Evolutionary conservation across 1,140 invertebrate genomes (phyloP), one percentile per base, ranked within the genome.

Genomic region (Rhyzopertha dominica): DNA sequence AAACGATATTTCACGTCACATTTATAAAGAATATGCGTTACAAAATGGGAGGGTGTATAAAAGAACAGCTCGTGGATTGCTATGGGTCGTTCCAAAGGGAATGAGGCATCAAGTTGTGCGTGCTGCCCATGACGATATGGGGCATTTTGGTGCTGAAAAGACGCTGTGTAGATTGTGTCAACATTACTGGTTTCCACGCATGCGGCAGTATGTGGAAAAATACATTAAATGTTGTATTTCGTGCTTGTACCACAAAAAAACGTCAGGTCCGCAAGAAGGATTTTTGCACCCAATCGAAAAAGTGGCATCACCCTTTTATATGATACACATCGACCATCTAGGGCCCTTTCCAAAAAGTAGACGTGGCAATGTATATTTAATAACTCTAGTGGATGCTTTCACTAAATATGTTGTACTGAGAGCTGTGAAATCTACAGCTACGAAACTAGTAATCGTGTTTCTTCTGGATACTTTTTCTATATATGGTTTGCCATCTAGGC

Each of bases 131-230:
- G 63, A 66, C 20, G 54, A 62, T 24, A 39, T 59, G 4, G 61
- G 62, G 1, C 62, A 67, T 34, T 66, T 54, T 30, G 58, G 51
- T 0, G 47, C 58, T 10, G 59, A 63, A 7, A 65, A 62, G 44
- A 65, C 56, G 1, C 24, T 63, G 8, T 9, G 53, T 18, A 52
- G 54, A 4, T 40, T 66, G 4, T 43, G 35, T 7, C 38, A 56
- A 30, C 28, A 42, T 3, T 63, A 57, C 25, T 70, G 59, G 65
- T 68, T 67, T 19, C 53, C 55, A 0, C 54, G 44, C 1, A 59
- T 66, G 60, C 43, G 48, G 3, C 35, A 43, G 9, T 62, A 62
- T 32, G 48, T 59, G 3, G 57, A 63, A 39, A 57, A 56, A 34
- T 64, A 40, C n/a, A 31, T 39, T 39, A 8, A 47, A 36, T 38